Evolutionary conservation across 2,113 vertebrate species (phyloP).

Genomic region (Esox niger): DNA sequence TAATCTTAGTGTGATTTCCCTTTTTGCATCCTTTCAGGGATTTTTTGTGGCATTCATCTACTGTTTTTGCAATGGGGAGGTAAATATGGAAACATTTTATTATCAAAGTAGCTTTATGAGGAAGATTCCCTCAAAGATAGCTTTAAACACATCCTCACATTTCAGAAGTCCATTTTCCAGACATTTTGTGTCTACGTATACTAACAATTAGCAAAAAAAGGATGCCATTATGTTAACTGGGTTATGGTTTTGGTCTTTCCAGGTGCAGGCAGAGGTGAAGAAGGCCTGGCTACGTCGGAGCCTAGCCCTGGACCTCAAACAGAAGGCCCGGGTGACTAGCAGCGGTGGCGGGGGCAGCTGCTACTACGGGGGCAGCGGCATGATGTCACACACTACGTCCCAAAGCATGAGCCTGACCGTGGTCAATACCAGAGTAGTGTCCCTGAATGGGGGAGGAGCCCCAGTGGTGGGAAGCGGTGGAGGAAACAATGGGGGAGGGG

Average conservation of each 20-base stretch:
- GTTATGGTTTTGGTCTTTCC: background rate
- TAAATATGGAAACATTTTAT: conserved; percentile 45
- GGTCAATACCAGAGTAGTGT: conserved; percentile 49
- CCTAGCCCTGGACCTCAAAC: conserved; percentile 73
- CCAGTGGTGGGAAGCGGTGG: conserved; percentile 26
- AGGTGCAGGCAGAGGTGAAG: conserved; percentile 81
- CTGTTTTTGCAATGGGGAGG: conserved; percentile 86
- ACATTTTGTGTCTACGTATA: too few species aligned
- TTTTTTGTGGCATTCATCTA: conserved; percentile 84
- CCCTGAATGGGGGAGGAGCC: conserved; percentile 32
- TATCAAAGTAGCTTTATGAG: too few species aligned
- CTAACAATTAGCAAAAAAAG: too few species aligned
- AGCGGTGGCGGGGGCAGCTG: conserved; percentile 74
- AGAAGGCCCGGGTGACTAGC: conserved; percentile 74
- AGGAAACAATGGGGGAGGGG: conserved; percentile 12
- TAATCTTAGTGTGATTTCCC: background rate
- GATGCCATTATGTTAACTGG: background rate
- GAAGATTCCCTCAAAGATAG: too few species aligned
- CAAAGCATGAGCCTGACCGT: conserved; percentile 73
- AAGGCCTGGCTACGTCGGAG: conserved; percentile 79
- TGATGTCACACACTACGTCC: conserved; percentile 78
- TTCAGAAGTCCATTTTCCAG: too few species aligned
- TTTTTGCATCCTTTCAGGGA: conserved; percentile 59
- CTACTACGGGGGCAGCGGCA: conserved; percentile 76
- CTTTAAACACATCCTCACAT: too few species aligned